Conservation (phyloP, 2,888 invertebrate species). For the Xanthia togata region DNA sequence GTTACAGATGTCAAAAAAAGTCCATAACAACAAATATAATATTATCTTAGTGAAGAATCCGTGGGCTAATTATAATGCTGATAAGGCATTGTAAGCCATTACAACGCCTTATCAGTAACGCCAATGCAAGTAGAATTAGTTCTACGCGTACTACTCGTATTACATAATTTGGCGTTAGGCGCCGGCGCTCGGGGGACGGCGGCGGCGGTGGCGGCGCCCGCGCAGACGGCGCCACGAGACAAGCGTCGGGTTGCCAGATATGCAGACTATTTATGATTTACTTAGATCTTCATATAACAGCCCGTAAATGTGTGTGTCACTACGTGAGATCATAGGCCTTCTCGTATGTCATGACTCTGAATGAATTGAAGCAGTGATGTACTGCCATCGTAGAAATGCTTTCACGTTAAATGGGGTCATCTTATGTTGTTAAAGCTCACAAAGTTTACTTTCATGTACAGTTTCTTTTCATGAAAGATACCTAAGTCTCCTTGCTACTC, state of each 20-base stretch:
- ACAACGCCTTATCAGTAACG: too few relatives aligned
- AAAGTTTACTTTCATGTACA: background rate
- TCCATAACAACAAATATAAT: background rate
- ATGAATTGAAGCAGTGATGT: conserved; percentile 19
- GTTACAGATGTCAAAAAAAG: conserved; percentile 4
- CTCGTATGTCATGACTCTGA: conserved; percentile 19
- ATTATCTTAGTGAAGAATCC: conserved; percentile 26
- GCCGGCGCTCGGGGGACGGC: conserved; percentile 67
- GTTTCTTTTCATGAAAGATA: background rate
- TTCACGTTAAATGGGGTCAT: conserved; percentile 9
- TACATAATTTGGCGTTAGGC: conserved; percentile 72
- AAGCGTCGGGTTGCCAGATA: conserved; percentile 61
- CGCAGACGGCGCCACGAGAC: conserved; percentile 67
- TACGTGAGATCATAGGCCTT: conserved; percentile 36
- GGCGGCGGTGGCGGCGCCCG: conserved; percentile 63
- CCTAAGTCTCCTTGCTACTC: background rate
- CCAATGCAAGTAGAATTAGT: conserved; percentile 60
- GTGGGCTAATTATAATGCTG: conserved; percentile 57
- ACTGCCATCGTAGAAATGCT: conserved; percentile 25
- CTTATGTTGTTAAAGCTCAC: background rate
- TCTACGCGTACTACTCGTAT: conserved; percentile 63
- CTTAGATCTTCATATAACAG: conserved; percentile 43
- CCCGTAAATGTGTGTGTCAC: conserved; percentile 32
- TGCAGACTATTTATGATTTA: conserved; percentile 54
- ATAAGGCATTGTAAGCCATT: conserved; percentile 60